phyloP scores from a whole-genome alignment of 2,797 vertebrate species.

The Acanthiza pusilla region DNA sequence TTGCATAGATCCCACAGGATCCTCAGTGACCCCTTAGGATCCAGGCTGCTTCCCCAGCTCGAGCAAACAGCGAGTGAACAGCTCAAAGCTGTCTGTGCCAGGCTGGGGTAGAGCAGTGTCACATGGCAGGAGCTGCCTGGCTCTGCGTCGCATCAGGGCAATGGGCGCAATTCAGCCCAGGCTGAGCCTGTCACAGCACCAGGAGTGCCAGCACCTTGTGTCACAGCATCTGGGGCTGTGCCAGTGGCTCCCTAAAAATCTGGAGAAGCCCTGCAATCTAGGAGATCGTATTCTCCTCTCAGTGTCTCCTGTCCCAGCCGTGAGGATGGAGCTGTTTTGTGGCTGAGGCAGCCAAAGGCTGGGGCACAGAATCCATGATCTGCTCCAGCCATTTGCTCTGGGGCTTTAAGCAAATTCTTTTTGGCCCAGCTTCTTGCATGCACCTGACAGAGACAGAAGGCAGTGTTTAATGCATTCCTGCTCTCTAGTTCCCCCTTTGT shows the following conservation, averaged over 20 bases:
- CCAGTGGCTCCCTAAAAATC: background rate
- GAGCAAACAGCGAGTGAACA: background rate
- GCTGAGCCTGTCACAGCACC: background rate
- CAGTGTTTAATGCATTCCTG: background rate
- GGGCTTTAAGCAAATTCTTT: background rate
- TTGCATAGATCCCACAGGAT: conserved; percentile 2
- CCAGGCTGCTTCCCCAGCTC: background rate
- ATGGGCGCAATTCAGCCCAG: background rate
- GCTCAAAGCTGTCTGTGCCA: background rate
- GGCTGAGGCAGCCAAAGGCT: background rate
- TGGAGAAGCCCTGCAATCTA: background rate
- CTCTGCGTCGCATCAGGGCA: accelerated
- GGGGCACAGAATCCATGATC: background rate
- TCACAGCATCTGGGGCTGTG: background rate
- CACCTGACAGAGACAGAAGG: conserved; percentile 8
- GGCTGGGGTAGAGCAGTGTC: background rate
- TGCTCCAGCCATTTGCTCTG: background rate
- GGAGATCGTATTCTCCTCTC: background rate
- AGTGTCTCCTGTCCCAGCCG: background rate
- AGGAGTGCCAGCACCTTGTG: background rate
- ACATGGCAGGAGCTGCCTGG: background rate
- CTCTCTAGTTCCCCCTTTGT: background rate
- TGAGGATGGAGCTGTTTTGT: background rate
- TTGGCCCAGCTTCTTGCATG: background rate
- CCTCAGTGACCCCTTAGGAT: background rate